phyloP scores from a whole-genome alignment of 2,797 vertebrate species.

The Phataginus tetradactyla region DNA sequence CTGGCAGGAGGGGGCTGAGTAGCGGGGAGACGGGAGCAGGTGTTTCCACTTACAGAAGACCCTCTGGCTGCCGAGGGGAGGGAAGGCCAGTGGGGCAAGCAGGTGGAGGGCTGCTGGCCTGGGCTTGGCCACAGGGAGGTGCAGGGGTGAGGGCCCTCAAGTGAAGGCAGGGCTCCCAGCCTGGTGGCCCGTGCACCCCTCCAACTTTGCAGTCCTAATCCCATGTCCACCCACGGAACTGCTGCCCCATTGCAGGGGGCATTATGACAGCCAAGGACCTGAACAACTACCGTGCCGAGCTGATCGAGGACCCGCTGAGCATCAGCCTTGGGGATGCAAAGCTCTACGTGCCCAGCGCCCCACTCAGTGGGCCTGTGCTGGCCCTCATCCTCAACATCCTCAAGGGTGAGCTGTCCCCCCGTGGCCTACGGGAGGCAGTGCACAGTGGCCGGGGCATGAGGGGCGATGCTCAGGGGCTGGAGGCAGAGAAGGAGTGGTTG shows the following conservation, averaged over 20 bases:
- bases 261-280: constrained; percentile 94
- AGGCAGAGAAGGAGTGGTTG: background rate
- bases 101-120: background rate
- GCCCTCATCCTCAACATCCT: constrained; percentile 95
- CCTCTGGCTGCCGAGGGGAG: background rate
- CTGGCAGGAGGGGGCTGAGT: background rate
- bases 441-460: background rate
- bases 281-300: constrained; percentile 86
- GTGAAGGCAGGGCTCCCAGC: background rate
- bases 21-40: fast-evolving
- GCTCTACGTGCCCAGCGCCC: constrained; percentile 91
- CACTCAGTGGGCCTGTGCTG: constrained; percentile 94
- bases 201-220: background rate
- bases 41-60: background rate
- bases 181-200: background rate
- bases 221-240: background rate
- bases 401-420: constrained; percentile 87
- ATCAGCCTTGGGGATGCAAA: constrained; percentile 89
- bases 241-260: constrained; percentile 89
- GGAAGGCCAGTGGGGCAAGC: background rate
- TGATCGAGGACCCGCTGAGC: constrained; percentile 89
- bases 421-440: fast-evolving
- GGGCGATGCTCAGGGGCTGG: background rate
- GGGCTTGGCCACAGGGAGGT: background rate
- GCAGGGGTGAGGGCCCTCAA: background rate